Conservation (phyloP, 2,888 invertebrate genomes). For the Philereme transversata region DNA sequence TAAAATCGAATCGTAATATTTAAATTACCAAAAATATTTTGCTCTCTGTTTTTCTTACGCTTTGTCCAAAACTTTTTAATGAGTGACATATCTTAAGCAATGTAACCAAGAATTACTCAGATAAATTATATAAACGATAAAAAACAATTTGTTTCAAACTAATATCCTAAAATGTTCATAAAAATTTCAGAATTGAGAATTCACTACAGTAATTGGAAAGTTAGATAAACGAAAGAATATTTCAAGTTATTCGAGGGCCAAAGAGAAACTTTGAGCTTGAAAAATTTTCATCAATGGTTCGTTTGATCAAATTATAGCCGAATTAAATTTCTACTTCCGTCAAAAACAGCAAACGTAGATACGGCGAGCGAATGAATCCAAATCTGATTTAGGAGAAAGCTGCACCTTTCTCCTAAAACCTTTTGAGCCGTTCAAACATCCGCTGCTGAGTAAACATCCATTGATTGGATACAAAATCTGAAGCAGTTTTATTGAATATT, state of each 20-base stretch:
- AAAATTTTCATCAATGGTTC: slow-evolving; percentile 22
- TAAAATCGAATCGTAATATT: no score
- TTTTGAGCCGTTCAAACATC: slow-evolving; percentile 32
- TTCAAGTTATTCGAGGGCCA: slow-evolving; percentile 3
- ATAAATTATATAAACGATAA: no score
- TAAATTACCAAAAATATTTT: no score
- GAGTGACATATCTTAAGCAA: no score
- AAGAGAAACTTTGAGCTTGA: slow-evolving; percentile 14
- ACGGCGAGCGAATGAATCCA: slow-evolving; percentile 33
- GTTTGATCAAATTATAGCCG: slow-evolving; percentile 24
- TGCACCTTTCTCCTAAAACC: slow-evolving; percentile 25
- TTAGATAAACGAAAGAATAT: slow-evolving; percentile 7
- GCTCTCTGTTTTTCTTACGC: no score
- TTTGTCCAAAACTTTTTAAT: no score
- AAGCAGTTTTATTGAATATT: slow-evolving; percentile 60
- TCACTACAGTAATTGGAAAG: slow-evolving; percentile 6
- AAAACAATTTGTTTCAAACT: not conserved
- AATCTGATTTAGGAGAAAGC: slow-evolving; percentile 34
- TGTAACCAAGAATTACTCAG: no score
- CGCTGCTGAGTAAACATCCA: slow-evolving; percentile 14
- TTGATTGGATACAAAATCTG: slow-evolving; percentile 46
- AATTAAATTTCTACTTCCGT: slow-evolving; percentile 15
- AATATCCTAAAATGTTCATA: not conserved
- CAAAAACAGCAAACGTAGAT: slow-evolving; percentile 34
- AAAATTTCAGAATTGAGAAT: slow-evolving; percentile 7